Conservation (phyloP, 2,888 invertebrate species). For the Zygogramma bicolorata region DNA sequence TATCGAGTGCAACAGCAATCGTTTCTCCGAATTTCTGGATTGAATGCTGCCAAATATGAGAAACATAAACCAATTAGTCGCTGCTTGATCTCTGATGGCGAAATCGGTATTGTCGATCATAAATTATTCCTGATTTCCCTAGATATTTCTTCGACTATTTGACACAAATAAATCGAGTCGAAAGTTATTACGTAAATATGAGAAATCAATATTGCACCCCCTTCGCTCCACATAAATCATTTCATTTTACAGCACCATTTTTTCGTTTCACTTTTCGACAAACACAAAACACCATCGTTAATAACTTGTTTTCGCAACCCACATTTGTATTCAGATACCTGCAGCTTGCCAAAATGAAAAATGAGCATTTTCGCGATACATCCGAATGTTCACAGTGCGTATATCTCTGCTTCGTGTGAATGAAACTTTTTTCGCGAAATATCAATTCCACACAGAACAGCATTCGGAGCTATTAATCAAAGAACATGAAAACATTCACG, state of each 20-base stretch:
- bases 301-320: not conserved
- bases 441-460: not conserved
- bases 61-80: too few species aligned
- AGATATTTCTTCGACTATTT: too few species aligned
- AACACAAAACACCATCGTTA: not conserved
- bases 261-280: not conserved
- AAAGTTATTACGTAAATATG: too few species aligned
- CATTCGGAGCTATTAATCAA: not conserved
- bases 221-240: too few species aligned
- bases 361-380: not conserved
- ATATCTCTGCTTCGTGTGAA: not conserved
- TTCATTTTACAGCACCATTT: not conserved
- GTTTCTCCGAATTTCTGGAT: too few species aligned
- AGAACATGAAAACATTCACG: not conserved
- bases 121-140: too few species aligned
- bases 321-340: not conserved
- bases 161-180: too few species aligned
- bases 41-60: too few species aligned
- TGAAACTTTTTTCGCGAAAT: conserved; percentile 6
- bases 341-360: conserved; percentile 3
- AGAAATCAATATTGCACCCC: too few species aligned
- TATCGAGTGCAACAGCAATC: too few species aligned
- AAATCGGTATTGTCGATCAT: too few species aligned
- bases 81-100: too few species aligned
- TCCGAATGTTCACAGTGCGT: not conserved